Conservation (phyloP, 35 echinoderm and acorn worm species). For the Apostichopus californicus region DNA sequence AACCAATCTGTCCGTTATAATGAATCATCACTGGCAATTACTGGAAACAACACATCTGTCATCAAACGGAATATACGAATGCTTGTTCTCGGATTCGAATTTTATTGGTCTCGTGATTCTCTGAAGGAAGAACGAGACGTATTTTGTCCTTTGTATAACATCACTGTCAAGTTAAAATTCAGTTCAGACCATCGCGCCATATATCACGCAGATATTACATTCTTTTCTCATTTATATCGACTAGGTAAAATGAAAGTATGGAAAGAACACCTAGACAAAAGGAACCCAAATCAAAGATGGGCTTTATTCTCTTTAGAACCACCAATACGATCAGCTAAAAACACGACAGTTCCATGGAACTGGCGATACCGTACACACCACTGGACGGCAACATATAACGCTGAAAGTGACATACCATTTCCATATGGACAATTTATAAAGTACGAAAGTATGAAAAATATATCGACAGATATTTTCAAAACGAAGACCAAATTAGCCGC, state of each 20-base stretch:
- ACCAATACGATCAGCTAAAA: slow-evolving; percentile 46
- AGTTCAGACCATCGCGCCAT: slow-evolving; percentile 41
- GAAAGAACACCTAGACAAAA: slow-evolving; percentile 18
- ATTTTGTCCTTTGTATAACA: not conserved
- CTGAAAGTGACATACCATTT: slow-evolving; percentile 47
- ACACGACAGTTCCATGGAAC: slow-evolving; percentile 19
- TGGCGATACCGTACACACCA: slow-evolving; percentile 44
- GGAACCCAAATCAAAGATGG: slow-evolving; percentile 34
- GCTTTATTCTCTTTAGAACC: slow-evolving; percentile 45
- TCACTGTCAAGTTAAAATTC: slow-evolving; percentile 39
- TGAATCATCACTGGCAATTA: not conserved
- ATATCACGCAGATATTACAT: slow-evolving; percentile 48
- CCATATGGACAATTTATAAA: slow-evolving; percentile 47
- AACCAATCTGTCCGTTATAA: not conserved
- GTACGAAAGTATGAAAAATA: not conserved
- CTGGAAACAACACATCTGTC: not conserved
- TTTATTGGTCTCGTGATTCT: slow-evolving; percentile 30
- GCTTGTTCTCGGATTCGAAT: slow-evolving; percentile 42
- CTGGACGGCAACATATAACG: slow-evolving; percentile 46
- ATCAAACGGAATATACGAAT: slow-evolving; percentile 4
- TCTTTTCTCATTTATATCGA: slow-evolving; percentile 52
- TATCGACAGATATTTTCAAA: slow-evolving; percentile 29
- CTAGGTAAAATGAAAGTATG: slow-evolving; percentile 26
- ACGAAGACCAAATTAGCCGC: slow-evolving; percentile 29
- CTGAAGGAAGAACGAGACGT: slow-evolving; percentile 53